Conservation (phyloP, 2,797 vertebrate genomes). For the Poecilia picta region DNA sequence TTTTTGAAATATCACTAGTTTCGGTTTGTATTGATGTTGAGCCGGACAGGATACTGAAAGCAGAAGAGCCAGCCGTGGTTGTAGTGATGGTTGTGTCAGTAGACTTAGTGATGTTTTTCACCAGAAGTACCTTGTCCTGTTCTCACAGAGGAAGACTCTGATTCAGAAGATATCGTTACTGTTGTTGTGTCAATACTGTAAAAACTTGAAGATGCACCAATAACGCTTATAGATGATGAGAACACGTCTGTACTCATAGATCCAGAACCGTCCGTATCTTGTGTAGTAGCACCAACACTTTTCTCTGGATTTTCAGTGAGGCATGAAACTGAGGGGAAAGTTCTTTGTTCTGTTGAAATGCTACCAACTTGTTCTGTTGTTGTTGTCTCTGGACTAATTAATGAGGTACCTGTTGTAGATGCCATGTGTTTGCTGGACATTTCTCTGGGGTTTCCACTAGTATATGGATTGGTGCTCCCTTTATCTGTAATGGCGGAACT, state of each 20-base stretch:
- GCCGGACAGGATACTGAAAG: too few species aligned
- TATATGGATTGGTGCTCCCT: neutral
- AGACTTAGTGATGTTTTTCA: too few species aligned
- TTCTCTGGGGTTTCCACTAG: neutral
- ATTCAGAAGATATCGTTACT: neutral
- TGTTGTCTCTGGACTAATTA: conserved; percentile 23
- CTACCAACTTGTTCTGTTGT: neutral
- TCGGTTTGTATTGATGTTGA: neutral
- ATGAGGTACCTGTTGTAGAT: neutral
- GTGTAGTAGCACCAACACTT: neutral
- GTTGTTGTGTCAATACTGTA: conserved; percentile 6
- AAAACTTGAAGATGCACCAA: accelerated
- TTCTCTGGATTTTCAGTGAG: neutral
- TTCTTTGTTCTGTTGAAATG: conserved; percentile 18
- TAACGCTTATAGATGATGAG: neutral
- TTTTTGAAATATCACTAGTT: neutral
- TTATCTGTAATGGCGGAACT: neutral
- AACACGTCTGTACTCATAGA: conserved; percentile 14
- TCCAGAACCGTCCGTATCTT: conserved; percentile 32
- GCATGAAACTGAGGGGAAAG: neutral
- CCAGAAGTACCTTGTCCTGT: too few species aligned
- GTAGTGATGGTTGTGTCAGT: neutral
- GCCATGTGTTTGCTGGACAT: neutral
- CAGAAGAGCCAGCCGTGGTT: too few species aligned
- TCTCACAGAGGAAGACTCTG: neutral